Evolutionary conservation across 1,140 invertebrate species (phyloP).

Genomic region (Drepana arcuata): DNA sequence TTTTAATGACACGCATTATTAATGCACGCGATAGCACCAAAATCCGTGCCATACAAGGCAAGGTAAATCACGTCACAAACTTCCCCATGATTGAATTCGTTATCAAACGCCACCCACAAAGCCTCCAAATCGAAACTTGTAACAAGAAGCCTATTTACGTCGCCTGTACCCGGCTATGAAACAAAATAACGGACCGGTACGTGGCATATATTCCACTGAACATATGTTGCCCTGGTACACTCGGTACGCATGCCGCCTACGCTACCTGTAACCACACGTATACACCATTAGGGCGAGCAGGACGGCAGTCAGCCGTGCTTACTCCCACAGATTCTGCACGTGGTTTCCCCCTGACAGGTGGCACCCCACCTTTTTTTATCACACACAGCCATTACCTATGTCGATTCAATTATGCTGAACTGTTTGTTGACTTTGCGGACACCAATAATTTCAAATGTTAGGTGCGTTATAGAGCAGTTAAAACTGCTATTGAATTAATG

Average conservation of each 20-base stretch:
- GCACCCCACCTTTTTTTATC: conserved; percentile 19
- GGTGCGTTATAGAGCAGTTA: too few species aligned
- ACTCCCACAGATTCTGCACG: conserved; percentile 19
- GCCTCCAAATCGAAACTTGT: conserved; percentile 29
- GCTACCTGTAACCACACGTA: conserved; percentile 18
- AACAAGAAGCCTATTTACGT: conserved; percentile 37
- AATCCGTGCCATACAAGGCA: too few species aligned
- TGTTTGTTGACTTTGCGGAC: conserved; percentile 42
- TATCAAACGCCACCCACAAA: conserved; percentile 32
- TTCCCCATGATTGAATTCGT: conserved; percentile 37
- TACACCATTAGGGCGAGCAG: conserved; percentile 19
- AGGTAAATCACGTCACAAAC: conserved; percentile 17
- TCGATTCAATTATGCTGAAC: conserved; percentile 48
- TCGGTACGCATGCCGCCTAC: conserved; percentile 20
- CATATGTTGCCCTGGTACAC: conserved; percentile 24
- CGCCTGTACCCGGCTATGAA: conserved; percentile 27
- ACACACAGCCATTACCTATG: conserved; percentile 30
- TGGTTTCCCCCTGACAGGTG: conserved; percentile 22
- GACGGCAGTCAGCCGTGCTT: conserved; percentile 6
- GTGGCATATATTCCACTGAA: conserved; percentile 18
- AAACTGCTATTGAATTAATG: too few species aligned
- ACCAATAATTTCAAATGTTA: too few species aligned
- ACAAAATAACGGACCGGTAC: conserved; percentile 33
- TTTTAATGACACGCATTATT: too few species aligned
- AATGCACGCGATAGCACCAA: too few species aligned